Evolutionary conservation across 2,113 vertebrate genomes (phyloP).

Genomic region (Stictonetta naevosa): DNA sequence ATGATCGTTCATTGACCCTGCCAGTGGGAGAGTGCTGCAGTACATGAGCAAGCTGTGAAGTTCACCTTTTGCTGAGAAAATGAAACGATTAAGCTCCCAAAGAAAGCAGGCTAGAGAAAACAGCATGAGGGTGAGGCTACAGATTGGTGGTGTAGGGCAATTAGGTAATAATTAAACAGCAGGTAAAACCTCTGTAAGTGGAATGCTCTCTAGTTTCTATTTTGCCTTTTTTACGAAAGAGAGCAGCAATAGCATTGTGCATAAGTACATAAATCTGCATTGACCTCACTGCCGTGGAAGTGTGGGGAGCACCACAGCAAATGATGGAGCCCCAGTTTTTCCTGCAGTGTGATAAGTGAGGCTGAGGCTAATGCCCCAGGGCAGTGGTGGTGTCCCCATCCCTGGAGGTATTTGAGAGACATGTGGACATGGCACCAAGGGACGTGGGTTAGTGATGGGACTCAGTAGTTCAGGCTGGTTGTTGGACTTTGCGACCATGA

Average conservation of each 20-base stretch:
- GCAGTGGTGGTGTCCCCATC: not conserved
- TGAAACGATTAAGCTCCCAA: rapidly evolving
- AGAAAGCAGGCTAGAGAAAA: not conserved
- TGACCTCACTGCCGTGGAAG: not conserved
- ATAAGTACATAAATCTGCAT: not conserved
- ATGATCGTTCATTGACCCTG: not conserved
- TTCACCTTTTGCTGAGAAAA: not conserved
- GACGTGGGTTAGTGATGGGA: not conserved
- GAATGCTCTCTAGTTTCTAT: not conserved
- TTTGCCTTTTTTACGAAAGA: not conserved
- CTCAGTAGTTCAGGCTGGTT: not conserved
- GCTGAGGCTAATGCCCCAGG: not conserved
- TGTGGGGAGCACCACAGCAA: rapidly evolving
- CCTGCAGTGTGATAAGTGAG: not conserved
- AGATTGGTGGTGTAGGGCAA: not conserved
- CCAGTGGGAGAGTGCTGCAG: not conserved
- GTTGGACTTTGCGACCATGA: not conserved
- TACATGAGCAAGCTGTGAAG: not conserved
- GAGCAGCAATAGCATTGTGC: not conserved
- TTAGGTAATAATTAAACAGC: not conserved
- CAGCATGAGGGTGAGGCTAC: not conserved
- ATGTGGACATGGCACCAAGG: not conserved
- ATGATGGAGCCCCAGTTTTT: not conserved
- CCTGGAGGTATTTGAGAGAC: too few relatives aligned
- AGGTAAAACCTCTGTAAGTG: not conserved